Evolutionary conservation across 2,888 invertebrate genomes (phyloP).

Genomic region (Schrankia costaestrigalis): DNA sequence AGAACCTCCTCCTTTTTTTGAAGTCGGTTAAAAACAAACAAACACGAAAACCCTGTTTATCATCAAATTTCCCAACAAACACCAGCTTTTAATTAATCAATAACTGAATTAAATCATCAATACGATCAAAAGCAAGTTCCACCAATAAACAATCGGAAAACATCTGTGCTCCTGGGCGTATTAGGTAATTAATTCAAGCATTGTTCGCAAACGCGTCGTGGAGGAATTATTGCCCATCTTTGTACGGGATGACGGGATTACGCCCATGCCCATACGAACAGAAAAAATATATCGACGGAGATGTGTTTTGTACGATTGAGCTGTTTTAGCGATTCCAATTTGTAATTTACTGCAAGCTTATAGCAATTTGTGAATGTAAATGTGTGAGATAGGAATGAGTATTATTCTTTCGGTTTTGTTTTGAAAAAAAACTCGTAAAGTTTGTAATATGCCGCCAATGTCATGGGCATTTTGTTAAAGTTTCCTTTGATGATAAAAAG

Average conservation of each 20-base stretch:
- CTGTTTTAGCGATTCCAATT: conserved; percentile 1
- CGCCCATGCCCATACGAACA: conserved; percentile 28
- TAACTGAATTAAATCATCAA: conserved; percentile 6
- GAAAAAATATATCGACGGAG: conserved; percentile 20
- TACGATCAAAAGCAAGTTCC: conserved; percentile 13
- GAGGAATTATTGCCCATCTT: conserved; percentile 31
- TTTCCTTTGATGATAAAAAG: too few relatives aligned
- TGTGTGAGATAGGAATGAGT: too few relatives aligned
- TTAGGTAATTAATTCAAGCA: conserved; percentile 54
- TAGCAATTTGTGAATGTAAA: too few relatives aligned
- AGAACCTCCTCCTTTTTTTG: too few relatives aligned
- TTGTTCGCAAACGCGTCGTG: conserved; percentile 37
- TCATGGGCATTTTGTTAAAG: too few relatives aligned
- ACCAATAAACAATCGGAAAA: conserved; percentile 28
- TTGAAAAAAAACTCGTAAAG: too few relatives aligned
- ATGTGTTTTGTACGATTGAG: conserved; percentile 4
- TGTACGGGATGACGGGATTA: conserved; percentile 22
- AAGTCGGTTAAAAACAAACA: too few relatives aligned
- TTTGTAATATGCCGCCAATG: too few relatives aligned
- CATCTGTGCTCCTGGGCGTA: conserved; percentile 39
- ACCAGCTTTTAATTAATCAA: not conserved
- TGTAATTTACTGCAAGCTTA: not conserved
- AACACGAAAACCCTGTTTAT: too few relatives aligned
- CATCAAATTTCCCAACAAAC: too few relatives aligned
- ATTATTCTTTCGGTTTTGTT: too few relatives aligned